Base-by-base conservation (phyloP, 2,888 invertebrate species). In the Micoletzkya japonica region DNA sequence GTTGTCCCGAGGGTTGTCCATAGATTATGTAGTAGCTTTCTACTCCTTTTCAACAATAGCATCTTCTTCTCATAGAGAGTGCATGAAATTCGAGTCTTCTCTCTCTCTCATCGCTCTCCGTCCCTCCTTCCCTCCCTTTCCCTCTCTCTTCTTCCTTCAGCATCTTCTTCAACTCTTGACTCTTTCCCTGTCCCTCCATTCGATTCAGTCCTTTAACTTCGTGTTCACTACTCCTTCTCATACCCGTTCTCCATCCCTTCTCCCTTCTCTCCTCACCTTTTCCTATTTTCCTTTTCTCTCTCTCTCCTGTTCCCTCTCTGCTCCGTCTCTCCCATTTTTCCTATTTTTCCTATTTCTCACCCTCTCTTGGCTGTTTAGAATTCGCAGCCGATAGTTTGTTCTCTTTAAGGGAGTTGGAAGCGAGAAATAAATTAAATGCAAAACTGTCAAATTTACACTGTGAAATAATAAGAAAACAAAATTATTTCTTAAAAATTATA, bases 81-180 rank as follows among this genome's bases (percentile, higher is more conserved):
- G n/a, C n/a, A n/a, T 28, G 59, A 59, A 39, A 37, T 59, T 39
- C 44, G 39, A 28, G 39, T 14, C 39, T 39, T 37, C 37, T 59
- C 58, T 56, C 57, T 59, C 59, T 59, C 59, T 36, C 34, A 36
- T 58, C 58, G 36, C 37, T 58, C 58, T 57, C 26, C 58, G 37
- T 34, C 32, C 30, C 58, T 58, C 37, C 57, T 58, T 58, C 59
- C 39, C 39, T 39, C 44, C 44, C 28, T 39, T 37, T 59, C 59
- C 59, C 44, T 59, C 39, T 17, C 59, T 59, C 59, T 39, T 39
- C 59, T 59, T 28, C 39, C 37, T 59, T 59, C 59, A n/a, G n/a
- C n/a, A n/a, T n/a, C 44, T 59, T 59, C 59, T 59, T 39, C 59
- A 59, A 39, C 44, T 59, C 58, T 36, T n/a, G 24, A 28, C 56